phyloP scores from a whole-genome alignment of 2,888 invertebrate genomes.

The Nephrotoma flavescens region DNA sequence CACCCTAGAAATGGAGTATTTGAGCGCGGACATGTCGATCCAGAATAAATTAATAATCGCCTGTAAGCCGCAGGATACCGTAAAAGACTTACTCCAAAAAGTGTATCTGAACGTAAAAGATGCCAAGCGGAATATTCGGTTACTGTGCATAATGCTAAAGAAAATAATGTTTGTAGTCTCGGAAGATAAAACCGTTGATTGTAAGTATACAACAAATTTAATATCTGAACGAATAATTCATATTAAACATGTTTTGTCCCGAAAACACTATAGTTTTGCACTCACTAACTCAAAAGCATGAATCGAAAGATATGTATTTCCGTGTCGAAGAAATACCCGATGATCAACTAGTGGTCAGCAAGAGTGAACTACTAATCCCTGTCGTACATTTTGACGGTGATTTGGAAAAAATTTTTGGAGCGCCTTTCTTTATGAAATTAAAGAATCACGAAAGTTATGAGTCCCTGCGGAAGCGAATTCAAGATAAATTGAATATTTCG shows the following conservation, averaged over 20 bases:
- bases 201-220: conserved; percentile 57
- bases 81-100: not conserved
- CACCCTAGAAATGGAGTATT: not conserved
- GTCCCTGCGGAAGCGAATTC: not conserved
- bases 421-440: not conserved
- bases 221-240: too few relatives aligned
- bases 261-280: conserved; percentile 20
- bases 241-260: too few relatives aligned
- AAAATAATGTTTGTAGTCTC: conserved; percentile 35
- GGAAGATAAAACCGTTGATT: conserved; percentile 74
- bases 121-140: not conserved
- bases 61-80: not conserved
- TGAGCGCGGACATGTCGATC: not conserved
- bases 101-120: not conserved
- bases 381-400: not conserved
- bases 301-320: not conserved
- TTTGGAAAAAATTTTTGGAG: not conserved
- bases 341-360: not conserved
- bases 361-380: not conserved
- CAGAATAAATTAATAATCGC: not conserved
- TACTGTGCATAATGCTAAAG: not conserved
- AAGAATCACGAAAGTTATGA: not conserved
- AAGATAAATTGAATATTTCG: not conserved
- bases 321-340: not conserved
- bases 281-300: not conserved